Base-by-base conservation (phyloP, 2,888 invertebrate species). In the Tenthredo livida region DNA sequence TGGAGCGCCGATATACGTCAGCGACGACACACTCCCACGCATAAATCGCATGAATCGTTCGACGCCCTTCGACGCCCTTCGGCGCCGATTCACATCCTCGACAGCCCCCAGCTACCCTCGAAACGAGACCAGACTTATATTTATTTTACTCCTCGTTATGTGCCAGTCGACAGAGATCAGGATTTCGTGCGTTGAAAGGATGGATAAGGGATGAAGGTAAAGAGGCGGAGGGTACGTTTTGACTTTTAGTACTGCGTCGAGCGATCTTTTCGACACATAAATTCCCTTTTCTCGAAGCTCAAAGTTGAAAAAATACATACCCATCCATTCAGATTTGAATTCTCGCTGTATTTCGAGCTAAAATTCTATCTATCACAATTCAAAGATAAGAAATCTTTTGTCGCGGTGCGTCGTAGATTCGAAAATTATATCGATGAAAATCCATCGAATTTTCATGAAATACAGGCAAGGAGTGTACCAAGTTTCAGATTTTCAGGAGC, bases 101-200 rank as follows among this genome's bases (percentile, higher is more conserved):
- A 67, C 67, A 21, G 29, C 43, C 65, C 67, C 61, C 61, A 61
- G 61, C 61, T 9, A 47, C 65, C 83, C 40, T 65, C 61, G 80
- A 61, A 61, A 80, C 80, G 33, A 80, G 80, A 80, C 80, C 40
- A 77, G 77, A 58, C 80, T 80, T 70, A 50, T 83, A 83, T 83
- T 83, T 83, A 83, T 83, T 83, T 83, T 83, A 80, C 80, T 80
- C 80, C 80, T 80, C 80, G 80, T 80, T 80, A 50, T 61, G 61
- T 40, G 50, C 80, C 61, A 61, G 80, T 37, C 80, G 58, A 80
- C 58, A 40, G 61, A 61, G 58, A 80, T 80, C 58, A 77, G 50
- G 58, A 80, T 80, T 21, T 58, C 37, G 80, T 61, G 37, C 40
- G 58, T 67, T 67, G 67, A 67, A 61, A 80, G 37, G 58, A 47